These are phyloP conservation scores for Yoshiicerus persimilis DNA, from an alignment of 1,140 invertebrate species.

Conservation along the genomic window DNA sequence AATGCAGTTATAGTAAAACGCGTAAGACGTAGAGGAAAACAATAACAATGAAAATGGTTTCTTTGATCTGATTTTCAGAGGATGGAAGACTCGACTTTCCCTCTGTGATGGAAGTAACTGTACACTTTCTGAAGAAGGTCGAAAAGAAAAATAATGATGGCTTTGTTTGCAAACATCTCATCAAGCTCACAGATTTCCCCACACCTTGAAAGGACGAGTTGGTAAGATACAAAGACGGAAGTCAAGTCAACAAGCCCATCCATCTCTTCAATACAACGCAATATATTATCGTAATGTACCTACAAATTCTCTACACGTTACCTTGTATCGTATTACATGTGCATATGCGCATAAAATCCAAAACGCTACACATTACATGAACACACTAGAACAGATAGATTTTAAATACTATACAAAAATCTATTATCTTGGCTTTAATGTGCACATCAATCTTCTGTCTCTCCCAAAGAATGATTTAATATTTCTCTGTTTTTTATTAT, in stretches of 20 bases:
- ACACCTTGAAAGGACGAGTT: slow-evolving; percentile 9
- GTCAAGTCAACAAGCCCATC: not conserved
- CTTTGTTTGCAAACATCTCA: slow-evolving; percentile 38
- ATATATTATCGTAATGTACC: not conserved
- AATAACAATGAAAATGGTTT: not conserved
- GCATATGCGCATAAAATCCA: not conserved
- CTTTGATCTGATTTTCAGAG: not conserved
- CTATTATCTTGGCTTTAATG: not conserved
- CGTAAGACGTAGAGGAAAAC: not conserved
- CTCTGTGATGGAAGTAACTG: slow-evolving; percentile 31
- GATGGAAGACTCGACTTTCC: slow-evolving; percentile 33
- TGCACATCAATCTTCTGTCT: slow-evolving; percentile 3
- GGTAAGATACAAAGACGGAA: not conserved
- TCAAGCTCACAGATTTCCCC: slow-evolving; percentile 14
- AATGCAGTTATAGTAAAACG: not conserved
- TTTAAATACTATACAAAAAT: not conserved
- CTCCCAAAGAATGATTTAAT: not conserved
- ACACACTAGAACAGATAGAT: not conserved
- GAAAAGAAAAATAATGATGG: slow-evolving; percentile 40
- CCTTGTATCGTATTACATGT: not conserved
- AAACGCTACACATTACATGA: not conserved
- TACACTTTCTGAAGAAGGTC: slow-evolving; percentile 33
- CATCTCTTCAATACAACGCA: not conserved
- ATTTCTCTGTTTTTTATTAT: not conserved
- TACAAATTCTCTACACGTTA: slow-evolving; percentile 15